These are phyloP conservation scores for Myoxocephalus aenaeus DNA, from an alignment of 2,797 vertebrate species.

Conservation along the genomic window DNA sequence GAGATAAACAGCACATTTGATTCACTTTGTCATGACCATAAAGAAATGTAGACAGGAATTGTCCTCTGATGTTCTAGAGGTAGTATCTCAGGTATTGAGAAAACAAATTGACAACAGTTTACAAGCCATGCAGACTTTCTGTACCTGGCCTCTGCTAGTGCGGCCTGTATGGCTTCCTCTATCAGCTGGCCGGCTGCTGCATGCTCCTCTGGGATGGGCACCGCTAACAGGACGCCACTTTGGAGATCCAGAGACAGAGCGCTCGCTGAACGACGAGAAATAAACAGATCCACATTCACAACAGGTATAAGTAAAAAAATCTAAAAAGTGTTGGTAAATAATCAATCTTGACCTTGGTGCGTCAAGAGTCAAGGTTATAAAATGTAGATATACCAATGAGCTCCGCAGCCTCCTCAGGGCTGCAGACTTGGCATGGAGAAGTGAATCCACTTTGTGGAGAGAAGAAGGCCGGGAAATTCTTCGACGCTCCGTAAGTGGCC, in stretches of 20 bases:
- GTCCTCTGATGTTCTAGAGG: conserved; percentile 1
- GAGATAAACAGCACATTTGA: background rate
- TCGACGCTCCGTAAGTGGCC: conserved; percentile 87
- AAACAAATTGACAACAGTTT: background rate
- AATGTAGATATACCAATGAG: conserved; percentile 85
- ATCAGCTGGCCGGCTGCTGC: conserved; percentile 85
- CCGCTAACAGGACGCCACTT: conserved; percentile 89
- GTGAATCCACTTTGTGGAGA: conserved; percentile 86
- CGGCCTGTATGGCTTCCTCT: conserved; percentile 86
- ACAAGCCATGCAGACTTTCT: background rate
- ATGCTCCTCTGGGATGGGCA: conserved; percentile 88
- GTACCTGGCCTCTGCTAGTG: conserved; percentile 86
- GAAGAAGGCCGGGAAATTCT: conserved; percentile 92
- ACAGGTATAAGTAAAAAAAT: background rate
- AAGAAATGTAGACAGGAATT: background rate
- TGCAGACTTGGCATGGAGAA: conserved; percentile 83
- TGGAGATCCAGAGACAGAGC: conserved; percentile 83
- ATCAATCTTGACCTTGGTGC: background rate
- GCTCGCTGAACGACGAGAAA: conserved; percentile 74
- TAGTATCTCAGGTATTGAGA: background rate
- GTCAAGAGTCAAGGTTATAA: background rate
- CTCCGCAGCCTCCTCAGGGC: conserved; percentile 87
- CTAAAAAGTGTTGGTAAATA: background rate
- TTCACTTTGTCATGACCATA: background rate
- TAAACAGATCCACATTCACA: background rate